phyloP scores from a whole-genome alignment of 1,140 invertebrate species.

The Augochlora pura region DNA sequence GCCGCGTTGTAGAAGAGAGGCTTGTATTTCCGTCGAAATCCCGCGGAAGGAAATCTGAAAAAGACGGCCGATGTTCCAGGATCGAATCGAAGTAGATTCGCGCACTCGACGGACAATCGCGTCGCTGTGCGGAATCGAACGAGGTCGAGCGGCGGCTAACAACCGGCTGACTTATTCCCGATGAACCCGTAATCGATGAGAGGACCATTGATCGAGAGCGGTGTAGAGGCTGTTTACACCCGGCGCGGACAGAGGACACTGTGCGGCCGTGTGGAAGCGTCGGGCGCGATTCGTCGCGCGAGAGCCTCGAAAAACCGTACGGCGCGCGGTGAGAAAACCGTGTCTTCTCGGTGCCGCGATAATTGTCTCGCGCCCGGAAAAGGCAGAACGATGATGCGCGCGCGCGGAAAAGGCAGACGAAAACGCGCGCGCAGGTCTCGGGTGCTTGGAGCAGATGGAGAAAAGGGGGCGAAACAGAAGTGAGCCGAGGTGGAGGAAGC shows the following conservation, averaged over 20 bases:
- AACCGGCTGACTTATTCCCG: not conserved
- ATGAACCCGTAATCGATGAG: not conserved
- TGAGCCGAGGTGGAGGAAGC: no score
- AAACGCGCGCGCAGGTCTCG: conserved; percentile 1
- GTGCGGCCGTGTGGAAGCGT: not conserved
- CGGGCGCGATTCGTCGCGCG: not conserved
- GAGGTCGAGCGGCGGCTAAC: not conserved
- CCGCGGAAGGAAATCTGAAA: no score
- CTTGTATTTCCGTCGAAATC: no score
- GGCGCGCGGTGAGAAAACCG: conserved; percentile 12
- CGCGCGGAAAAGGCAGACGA: not conserved
- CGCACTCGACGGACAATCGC: no score
- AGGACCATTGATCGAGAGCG: not conserved
- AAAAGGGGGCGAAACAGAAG: not conserved
- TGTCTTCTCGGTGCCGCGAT: conserved; percentile 33
- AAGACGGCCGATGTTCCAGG: no score
- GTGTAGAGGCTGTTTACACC: conserved; percentile 12
- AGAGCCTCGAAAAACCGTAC: not conserved
- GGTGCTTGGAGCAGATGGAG: not conserved
- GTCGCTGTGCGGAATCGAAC: no score
- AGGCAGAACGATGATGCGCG: no score
- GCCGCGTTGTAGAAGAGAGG: no score
- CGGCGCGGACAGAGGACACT: not conserved
- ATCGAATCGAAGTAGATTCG: no score
- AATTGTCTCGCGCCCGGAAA: conserved; percentile 7